Conservation (phyloP, 2,888 invertebrate species). For the Hyles lineata region DNA sequence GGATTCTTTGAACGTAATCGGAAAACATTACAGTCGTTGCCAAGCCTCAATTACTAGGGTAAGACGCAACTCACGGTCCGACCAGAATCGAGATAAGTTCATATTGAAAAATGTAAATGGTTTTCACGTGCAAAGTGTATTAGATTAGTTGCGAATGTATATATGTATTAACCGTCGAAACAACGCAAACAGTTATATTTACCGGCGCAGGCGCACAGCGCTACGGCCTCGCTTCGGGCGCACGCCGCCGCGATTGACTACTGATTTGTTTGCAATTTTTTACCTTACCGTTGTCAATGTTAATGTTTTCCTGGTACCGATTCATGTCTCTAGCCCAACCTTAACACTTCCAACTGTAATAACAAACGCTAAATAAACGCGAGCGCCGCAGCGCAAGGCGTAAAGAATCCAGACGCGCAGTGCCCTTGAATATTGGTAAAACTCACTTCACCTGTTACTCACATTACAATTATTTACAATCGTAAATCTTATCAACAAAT, state of each 20-base stretch:
- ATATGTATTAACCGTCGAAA: constrained; percentile 21
- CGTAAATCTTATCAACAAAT: constrained; percentile 69
- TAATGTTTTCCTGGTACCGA: constrained; percentile 30
- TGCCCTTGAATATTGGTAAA: constrained; percentile 51
- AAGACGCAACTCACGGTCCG: neutral
- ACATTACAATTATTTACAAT: constrained; percentile 72
- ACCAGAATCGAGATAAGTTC: neutral
- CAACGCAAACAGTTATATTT: constrained; percentile 26
- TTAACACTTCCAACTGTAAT: constrained; percentile 29
- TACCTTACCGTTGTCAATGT: constrained; percentile 35
- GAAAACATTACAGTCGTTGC: constrained; percentile 3
- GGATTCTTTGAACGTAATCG: neutral
- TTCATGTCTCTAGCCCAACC: constrained; percentile 27
- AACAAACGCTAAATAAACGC: constrained; percentile 32
- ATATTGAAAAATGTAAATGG: constrained; percentile 6
- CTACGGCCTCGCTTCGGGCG: neutral
- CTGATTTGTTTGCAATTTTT: constrained; percentile 32
- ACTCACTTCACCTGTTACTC: constrained; percentile 52
- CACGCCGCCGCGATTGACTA: constrained; percentile 21
- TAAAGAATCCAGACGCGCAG: constrained; percentile 45
- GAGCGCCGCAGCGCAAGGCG: constrained; percentile 35
- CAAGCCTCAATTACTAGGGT: neutral
- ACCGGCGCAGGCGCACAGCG: constrained; percentile 10
- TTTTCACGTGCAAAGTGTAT: constrained; percentile 11
- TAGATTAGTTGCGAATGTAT: constrained; percentile 28